These are phyloP conservation scores for Zaprionus gabonicus DNA, from an alignment of 1,140 invertebrate genomes.

Conservation along the genomic window DNA sequence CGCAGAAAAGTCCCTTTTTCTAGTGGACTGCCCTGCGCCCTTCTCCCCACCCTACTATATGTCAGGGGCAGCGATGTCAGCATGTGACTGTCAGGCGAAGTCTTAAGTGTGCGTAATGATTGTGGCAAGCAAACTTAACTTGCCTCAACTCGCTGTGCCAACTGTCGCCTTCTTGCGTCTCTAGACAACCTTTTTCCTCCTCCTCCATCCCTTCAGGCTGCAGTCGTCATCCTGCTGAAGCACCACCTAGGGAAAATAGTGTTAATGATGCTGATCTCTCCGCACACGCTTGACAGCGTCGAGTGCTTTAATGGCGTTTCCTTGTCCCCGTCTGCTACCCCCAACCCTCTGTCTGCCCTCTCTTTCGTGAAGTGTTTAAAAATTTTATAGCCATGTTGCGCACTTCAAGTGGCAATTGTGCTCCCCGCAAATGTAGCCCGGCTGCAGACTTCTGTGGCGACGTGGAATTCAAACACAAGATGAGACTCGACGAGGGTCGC, in stretches of 20 bases:
- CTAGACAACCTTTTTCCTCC: not conserved
- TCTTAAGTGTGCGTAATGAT: conserved; percentile 79
- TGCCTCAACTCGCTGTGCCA: conserved; percentile 47
- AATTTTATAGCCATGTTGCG: conserved; percentile 66
- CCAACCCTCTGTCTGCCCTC: not conserved
- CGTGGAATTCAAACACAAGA: conserved; percentile 44
- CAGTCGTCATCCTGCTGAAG: conserved; percentile 63
- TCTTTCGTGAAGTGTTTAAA: conserved; percentile 55
- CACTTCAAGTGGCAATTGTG: conserved; percentile 68
- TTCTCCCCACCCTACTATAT: conserved; percentile 15
- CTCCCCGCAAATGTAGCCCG: conserved; percentile 55
- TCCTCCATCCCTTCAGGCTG: not conserved
- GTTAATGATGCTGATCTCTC: conserved; percentile 79
- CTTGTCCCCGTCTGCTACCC: not conserved
- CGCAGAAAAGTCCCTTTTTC: conserved; percentile 57
- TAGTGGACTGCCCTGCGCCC: conserved; percentile 34
- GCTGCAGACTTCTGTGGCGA: conserved; percentile 51
- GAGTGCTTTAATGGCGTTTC: conserved; percentile 70
- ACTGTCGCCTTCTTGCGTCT: not conserved
- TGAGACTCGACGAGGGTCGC: conserved; percentile 1
- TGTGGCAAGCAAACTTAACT: conserved; percentile 68
- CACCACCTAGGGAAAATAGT: conserved; percentile 79
- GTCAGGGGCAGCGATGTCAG: conserved; percentile 62
- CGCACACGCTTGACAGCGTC: conserved; percentile 62
- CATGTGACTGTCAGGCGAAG: conserved; percentile 54